Percentiles rank a stretch among this genome's conserved stretches.
These are phyloP conservation scores for Bombus sylvicola DNA, from an alignment of 1,140 invertebrate species.

Conservation along the genomic window DNA sequence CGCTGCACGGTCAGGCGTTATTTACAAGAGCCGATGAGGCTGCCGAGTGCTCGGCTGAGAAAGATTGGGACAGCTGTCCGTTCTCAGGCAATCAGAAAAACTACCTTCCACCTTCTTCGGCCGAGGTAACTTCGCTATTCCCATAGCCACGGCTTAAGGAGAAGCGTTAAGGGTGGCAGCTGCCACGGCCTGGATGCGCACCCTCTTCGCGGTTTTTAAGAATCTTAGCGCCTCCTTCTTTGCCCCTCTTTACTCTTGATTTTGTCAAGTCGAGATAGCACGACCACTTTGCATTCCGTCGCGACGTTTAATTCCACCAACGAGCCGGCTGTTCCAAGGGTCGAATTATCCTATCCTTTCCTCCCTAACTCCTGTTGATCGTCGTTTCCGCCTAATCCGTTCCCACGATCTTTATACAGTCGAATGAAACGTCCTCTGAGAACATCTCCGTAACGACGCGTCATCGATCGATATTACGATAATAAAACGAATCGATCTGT, in stretches of 20 bases:
- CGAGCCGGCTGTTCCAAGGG: slow-evolving; percentile 9
- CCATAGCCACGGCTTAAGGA: slow-evolving; percentile 70
- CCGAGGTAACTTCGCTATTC: slow-evolving; percentile 50
- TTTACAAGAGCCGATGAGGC: slow-evolving; percentile 53
- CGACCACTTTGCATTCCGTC: slow-evolving; percentile 74
- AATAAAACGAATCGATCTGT: not conserved
- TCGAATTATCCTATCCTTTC: slow-evolving; percentile 31
- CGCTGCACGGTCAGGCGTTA: slow-evolving; percentile 57
- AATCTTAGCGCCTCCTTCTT: slow-evolving; percentile 77
- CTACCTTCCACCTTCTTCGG: slow-evolving; percentile 49
- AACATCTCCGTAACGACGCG: not conserved
- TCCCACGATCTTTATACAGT: slow-evolving; percentile 17
- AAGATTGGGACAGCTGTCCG: slow-evolving; percentile 76
- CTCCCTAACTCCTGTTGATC: slow-evolving; percentile 14
- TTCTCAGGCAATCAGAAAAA: slow-evolving; percentile 78
- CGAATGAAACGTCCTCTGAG: not conserved
- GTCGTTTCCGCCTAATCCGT: not conserved
- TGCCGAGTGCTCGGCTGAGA: slow-evolving; percentile 42
- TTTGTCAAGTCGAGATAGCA: slow-evolving; percentile 65
- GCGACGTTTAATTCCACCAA: slow-evolving; percentile 53
- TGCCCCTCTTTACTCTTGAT: slow-evolving; percentile 29
- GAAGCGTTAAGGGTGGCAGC: slow-evolving; percentile 59
- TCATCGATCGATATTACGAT: not conserved
- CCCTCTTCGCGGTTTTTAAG: slow-evolving; percentile 80
- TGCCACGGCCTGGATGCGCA: slow-evolving; percentile 55